Evolutionary conservation across 2,888 invertebrate genomes (phyloP).

Genomic region (Spatulosminthurus flaviceps): DNA sequence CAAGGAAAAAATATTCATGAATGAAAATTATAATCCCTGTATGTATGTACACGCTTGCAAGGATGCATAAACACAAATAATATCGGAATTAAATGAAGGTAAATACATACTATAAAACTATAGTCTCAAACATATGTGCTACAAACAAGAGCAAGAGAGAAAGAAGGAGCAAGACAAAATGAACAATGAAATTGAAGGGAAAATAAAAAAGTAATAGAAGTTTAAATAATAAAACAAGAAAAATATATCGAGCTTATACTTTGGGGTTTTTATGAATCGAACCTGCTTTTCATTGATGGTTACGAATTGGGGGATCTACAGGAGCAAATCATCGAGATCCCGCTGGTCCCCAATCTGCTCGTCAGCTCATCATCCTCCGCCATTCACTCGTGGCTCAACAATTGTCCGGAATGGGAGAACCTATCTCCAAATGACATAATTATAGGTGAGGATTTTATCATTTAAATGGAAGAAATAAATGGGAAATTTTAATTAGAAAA

Average conservation of each 20-base stretch:
- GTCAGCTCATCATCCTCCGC: neutral
- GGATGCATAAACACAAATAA: too few species aligned
- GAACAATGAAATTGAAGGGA: too few species aligned
- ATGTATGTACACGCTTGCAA: too few species aligned
- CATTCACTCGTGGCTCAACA: conserved; percentile 18
- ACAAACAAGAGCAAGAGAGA: too few species aligned
- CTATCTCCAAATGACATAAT: neutral
- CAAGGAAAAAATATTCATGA: too few species aligned
- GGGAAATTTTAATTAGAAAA: neutral
- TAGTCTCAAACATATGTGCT: too few species aligned
- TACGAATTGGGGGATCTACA: neutral
- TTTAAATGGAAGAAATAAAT: too few species aligned
- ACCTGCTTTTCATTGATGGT: conserved; percentile 7
- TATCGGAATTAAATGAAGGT: too few species aligned
- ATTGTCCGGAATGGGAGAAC: neutral
- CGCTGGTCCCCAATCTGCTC: neutral
- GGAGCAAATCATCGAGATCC: neutral
- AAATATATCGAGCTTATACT: neutral
- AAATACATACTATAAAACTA: too few species aligned
- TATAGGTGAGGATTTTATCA: neutral
- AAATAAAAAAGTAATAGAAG: neutral
- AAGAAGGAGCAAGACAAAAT: too few species aligned
- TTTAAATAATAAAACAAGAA: neutral
- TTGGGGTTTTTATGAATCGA: conserved; percentile 7
- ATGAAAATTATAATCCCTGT: too few species aligned